Evolutionary conservation across 2,888 invertebrate species (phyloP).

Genomic region (Netelia inedita): DNA sequence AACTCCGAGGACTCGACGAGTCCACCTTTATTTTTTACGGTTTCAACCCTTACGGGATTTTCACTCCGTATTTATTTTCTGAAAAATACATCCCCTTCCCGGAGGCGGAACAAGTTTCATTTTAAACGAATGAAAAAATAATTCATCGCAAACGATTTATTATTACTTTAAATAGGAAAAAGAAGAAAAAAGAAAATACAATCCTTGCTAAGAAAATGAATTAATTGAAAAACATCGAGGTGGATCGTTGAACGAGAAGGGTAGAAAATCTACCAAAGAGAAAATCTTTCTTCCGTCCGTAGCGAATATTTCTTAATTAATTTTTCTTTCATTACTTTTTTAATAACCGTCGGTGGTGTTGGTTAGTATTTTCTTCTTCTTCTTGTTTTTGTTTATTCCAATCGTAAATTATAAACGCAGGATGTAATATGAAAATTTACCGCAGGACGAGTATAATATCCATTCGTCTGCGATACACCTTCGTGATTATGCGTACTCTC

Average conservation of each 20-base stretch:
- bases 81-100: no score
- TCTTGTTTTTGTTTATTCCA: background rate
- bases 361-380: no score
- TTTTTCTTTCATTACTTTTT: background rate
- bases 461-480: conserved; percentile 25
- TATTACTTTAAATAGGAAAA: background rate
- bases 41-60: no score
- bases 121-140: background rate
- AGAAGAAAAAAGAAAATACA: background rate
- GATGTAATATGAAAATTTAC: background rate
- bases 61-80: no score
- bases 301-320: background rate
- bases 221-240: background rate
- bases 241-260: background rate
- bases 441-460: background rate
- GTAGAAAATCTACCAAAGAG: background rate
- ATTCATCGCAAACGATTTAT: background rate
- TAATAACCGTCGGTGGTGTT: no score
- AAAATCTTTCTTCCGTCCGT: background rate
- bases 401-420: background rate
- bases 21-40: no score
- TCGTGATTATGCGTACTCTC: conserved; percentile 33
- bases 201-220: background rate
- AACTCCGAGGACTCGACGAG: no score
- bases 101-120: no score